Conservation (phyloP, 2,888 invertebrate species). For the Hymenopus coronatus region DNA sequence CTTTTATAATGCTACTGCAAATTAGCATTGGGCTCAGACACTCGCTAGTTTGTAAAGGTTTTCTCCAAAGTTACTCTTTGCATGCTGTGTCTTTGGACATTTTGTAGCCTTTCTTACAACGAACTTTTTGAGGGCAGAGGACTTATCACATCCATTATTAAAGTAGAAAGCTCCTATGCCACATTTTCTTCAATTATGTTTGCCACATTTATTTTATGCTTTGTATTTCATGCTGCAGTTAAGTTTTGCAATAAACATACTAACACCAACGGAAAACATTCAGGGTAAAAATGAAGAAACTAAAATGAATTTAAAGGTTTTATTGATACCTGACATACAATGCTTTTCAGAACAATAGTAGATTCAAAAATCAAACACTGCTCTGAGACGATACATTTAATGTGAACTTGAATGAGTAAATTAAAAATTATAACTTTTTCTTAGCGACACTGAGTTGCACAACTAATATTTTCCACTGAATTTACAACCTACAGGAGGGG, state of each 20-base stretch:
- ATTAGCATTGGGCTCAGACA: too few species aligned
- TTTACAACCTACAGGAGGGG: conserved; percentile 21
- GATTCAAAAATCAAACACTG: conserved; percentile 26
- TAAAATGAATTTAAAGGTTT: conserved; percentile 27
- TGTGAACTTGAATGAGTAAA: conserved; percentile 25
- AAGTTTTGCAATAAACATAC: not conserved
- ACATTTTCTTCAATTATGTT: too few species aligned
- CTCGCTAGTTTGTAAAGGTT: too few species aligned
- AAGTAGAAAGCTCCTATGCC: too few species aligned
- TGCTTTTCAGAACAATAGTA: conserved; percentile 34
- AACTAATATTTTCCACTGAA: conserved; percentile 17
- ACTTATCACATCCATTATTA: too few species aligned
- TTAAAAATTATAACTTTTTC: conserved; percentile 12
- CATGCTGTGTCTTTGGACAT: too few species aligned
- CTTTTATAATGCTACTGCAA: too few species aligned
- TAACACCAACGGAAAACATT: not conserved
- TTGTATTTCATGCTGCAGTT: too few species aligned
- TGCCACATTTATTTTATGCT: too few species aligned
- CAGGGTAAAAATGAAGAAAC: not conserved
- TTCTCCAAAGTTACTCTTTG: too few species aligned
- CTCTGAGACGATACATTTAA: conserved; percentile 24
- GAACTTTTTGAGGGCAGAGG: too few species aligned
- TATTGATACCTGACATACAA: conserved; percentile 35
- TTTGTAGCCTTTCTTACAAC: too few species aligned
- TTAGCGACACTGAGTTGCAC: not conserved